Evolutionary conservation across 2,797 vertebrate species (phyloP).

Genomic region (Neostethus bicornis): DNA sequence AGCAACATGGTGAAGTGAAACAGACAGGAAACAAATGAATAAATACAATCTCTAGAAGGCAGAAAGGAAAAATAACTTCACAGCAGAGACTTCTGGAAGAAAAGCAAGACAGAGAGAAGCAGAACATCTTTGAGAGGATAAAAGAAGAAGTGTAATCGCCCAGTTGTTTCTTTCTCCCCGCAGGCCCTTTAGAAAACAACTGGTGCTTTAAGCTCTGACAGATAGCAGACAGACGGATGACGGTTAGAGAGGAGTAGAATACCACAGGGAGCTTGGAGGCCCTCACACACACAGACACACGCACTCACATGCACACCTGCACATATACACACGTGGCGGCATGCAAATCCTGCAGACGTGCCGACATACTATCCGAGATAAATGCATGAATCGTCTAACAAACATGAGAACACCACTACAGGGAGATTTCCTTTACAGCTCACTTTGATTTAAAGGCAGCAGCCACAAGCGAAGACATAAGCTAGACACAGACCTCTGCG

Average conservation of each 20-base stretch:
- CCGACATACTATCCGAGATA: slow-evolving; percentile 7
- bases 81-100: slow-evolving; percentile 68
- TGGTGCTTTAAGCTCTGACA: slow-evolving; percentile 76
- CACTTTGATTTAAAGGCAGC: slow-evolving; percentile 31
- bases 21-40: slow-evolving; percentile 32
- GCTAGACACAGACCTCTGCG: slow-evolving; percentile 15
- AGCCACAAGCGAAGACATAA: slow-evolving; percentile 4
- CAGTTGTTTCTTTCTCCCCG: slow-evolving; percentile 72
- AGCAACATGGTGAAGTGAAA: slow-evolving; percentile 22
- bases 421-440: slow-evolving; percentile 19
- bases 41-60: slow-evolving; percentile 58
- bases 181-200: slow-evolving; percentile 71
- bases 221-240: slow-evolving; percentile 73
- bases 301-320: slow-evolving; percentile 8
- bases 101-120: slow-evolving; percentile 57
- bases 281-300: slow-evolving; percentile 7
- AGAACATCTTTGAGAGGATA: slow-evolving; percentile 67
- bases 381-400: slow-evolving; percentile 12
- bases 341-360: slow-evolving; percentile 24
- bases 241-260: slow-evolving; percentile 59
- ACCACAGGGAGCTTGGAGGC: slow-evolving; percentile 48
- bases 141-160: slow-evolving; percentile 69
- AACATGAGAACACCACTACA: slow-evolving; percentile 1
- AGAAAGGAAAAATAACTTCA: slow-evolving; percentile 56
- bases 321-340: slow-evolving; percentile 7